Evolutionary conservation across 2,113 vertebrate species (phyloP), one percentile per base, ranked within the genome.

Genomic region (Ceyx melanurus): DNA sequence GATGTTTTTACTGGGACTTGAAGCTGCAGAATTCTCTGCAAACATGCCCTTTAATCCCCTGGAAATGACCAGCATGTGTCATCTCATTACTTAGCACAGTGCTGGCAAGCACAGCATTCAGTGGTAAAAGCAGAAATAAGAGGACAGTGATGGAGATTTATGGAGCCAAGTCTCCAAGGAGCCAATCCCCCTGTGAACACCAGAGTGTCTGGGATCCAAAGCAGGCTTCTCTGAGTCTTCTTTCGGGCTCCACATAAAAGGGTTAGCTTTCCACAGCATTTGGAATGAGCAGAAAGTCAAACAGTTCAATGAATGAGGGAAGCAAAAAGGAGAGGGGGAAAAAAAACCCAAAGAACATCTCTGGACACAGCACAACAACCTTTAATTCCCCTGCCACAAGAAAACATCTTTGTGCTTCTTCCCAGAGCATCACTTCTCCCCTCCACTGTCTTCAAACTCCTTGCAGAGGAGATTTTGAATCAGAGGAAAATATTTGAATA

Each of bases 11-110:
- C 70, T 86, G 50, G 37, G 57, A 78, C 82, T 83, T 73, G 66
- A 61, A 82, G 68, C 71, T 75, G 70, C 1, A 88, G 50, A 92
- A 89, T 87, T 78, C 78, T 87, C 74, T 81, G 61, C 78, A 94
- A 93, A 85, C 48, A 53, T 73, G 94, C 95, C 95, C 89, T 96
- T 78, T 88, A 91, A 75, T 82, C 50, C 61, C 62, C 75, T 85
- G 40, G 64, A 96, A 96, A 77, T 91, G 94, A 91, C 87, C 89
- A 91, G 40, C 66, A 76, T 54, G 75, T 82, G 88, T 79, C 66
- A 79, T 68, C 68, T 76, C 65, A 80, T 86, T 82, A 91, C 46
- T 94, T 85, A n/a, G 29, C 11, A 8, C 64, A 37, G 43, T 91
- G 65, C 82, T 87, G 43, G 51, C 78, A 90, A 43, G 71, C 86